phyloP scores from a whole-genome alignment of 1,140 invertebrate species.

The Hylaeus volcanicus region DNA sequence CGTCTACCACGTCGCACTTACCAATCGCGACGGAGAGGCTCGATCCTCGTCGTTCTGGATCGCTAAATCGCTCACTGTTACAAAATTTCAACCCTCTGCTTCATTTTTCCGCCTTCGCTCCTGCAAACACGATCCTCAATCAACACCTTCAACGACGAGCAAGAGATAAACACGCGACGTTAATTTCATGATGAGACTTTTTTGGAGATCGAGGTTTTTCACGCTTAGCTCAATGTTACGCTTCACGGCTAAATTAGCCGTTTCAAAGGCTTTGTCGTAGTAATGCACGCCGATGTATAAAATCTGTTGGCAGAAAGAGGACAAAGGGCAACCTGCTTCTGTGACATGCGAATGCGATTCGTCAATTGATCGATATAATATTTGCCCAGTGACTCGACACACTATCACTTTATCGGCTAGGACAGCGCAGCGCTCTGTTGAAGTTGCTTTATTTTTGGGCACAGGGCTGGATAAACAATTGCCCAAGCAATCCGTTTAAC shows the following conservation, averaged over 20 bases:
- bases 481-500: neutral
- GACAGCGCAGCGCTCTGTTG: neutral
- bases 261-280: too few relatives aligned
- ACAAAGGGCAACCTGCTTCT: too few relatives aligned
- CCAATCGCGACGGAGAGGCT: conserved; percentile 16
- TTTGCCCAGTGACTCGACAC: neutral
- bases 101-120: conserved; percentile 38
- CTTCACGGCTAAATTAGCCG: too few relatives aligned
- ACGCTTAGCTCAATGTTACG: too few relatives aligned
- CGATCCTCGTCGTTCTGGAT: conserved; percentile 8
- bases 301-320: too few relatives aligned
- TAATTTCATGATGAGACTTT: too few relatives aligned
- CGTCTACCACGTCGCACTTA: conserved; percentile 41
- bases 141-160: too few relatives aligned
- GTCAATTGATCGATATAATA: neutral
- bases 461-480: neutral
- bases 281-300: too few relatives aligned
- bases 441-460: neutral
- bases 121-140: too few relatives aligned
- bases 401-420: neutral
- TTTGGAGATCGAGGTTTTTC: too few relatives aligned
- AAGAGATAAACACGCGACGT: too few relatives aligned
- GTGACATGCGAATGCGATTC: too few relatives aligned
- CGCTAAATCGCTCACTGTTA: conserved; percentile 17
- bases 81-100: conserved; percentile 29